Evolutionary conservation across 2,797 vertebrate genomes (phyloP).

Genomic region (Chromobotia macracanthus): DNA sequence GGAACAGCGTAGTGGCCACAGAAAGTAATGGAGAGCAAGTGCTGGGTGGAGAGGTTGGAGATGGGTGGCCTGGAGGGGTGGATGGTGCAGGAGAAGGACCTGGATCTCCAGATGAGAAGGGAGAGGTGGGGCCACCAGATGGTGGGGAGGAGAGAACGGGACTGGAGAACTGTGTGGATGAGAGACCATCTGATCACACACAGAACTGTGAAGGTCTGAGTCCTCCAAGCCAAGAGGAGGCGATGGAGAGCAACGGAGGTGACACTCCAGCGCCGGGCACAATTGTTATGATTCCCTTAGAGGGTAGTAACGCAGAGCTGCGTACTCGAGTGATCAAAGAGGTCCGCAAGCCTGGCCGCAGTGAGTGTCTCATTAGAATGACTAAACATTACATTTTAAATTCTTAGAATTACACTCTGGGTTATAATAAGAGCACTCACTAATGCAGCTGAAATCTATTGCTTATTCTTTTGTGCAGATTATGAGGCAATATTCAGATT

Average conservation of each 20-base stretch:
- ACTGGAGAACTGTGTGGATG: constrained; percentile 78
- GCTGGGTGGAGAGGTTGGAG: constrained; percentile 67
- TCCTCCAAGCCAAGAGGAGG: constrained; percentile 74
- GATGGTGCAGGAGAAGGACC: constrained; percentile 69
- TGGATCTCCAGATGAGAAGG: constrained; percentile 69
- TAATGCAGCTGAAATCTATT: constrained; percentile 3
- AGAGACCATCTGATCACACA: constrained; percentile 71
- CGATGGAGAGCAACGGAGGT: constrained; percentile 64
- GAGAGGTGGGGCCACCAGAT: constrained; percentile 61
- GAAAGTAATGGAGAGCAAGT: constrained; percentile 85
- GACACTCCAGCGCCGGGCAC: constrained; percentile 72
- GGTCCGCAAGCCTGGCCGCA: constrained; percentile 95
- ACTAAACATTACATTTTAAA: constrained; percentile 8
- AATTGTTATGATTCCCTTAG: constrained; percentile 85
- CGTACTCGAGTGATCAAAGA: constrained; percentile 92
- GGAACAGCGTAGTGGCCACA: constrained; percentile 67
- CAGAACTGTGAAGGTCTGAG: constrained; percentile 75
- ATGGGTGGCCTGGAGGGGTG: constrained; percentile 76
- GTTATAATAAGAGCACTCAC: too few relatives aligned
- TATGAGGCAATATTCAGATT: constrained; percentile 88
- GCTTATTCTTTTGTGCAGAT: constrained; percentile 75
- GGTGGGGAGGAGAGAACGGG: constrained; percentile 71
- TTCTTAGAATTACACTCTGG: constrained; percentile 28
- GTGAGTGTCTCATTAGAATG: constrained; percentile 79
- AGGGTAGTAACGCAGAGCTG: constrained; percentile 91